Evolutionary conservation across 1,140 invertebrate genomes (phyloP).

Genomic region (Brachionus calyciflorus): DNA sequence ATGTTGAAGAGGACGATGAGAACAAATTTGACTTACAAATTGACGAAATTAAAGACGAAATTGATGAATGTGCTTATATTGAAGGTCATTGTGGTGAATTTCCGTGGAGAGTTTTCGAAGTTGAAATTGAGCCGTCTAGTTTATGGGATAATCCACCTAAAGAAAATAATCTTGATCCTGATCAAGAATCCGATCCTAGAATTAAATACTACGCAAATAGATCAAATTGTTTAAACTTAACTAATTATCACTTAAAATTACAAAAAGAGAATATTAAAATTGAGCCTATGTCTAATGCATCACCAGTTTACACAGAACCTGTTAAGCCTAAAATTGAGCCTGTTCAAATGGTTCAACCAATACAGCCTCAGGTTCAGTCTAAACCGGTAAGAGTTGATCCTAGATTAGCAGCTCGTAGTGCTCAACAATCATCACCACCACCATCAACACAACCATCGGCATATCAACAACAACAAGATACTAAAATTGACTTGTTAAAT

Average conservation of each 20-base stretch:
- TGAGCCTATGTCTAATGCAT: conserved; percentile 3
- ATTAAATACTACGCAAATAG: conserved; percentile 31
- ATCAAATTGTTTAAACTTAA: conserved; percentile 25
- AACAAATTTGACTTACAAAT: conserved; percentile 4
- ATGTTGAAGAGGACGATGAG: not conserved
- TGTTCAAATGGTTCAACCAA: not conserved
- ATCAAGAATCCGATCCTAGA: conserved; percentile 33
- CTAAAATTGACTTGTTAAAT: not conserved
- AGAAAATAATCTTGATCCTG: not conserved
- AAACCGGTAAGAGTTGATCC: conserved; percentile 1
- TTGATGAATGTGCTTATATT: not conserved
- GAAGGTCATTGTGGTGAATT: conserved; percentile 15
- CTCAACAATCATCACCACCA: not conserved
- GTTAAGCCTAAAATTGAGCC: not conserved
- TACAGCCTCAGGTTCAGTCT: not conserved
- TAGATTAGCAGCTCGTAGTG: not conserved
- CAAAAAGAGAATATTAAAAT: conserved; percentile 22
- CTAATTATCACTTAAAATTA: conserved; percentile 40
- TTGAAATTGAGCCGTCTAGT: conserved; percentile 15
- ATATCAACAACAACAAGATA: not conserved
- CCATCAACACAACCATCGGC: not conserved
- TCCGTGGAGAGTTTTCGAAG: not conserved
- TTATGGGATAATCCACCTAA: conserved; percentile 19
- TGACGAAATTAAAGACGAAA: not conserved
- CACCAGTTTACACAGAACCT: conserved; percentile 16